A percentile compares a stretch with the other conserved stretches of the same genome.
Evolutionary conservation across 2,888 invertebrate genomes (phyloP).

Genomic region (Phortica magna): DNA sequence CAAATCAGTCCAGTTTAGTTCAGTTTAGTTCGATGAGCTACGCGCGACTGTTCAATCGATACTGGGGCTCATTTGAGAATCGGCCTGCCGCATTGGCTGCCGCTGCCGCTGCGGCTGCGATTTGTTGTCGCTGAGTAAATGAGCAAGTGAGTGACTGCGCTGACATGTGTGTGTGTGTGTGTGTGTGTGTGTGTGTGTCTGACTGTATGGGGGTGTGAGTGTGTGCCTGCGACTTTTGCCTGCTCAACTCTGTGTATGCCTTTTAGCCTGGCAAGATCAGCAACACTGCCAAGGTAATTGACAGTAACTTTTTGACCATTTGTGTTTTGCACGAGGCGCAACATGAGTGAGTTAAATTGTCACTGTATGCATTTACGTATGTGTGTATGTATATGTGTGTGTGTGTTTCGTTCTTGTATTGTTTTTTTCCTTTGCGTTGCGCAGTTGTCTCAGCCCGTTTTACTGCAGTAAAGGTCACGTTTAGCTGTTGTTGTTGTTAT

Average conservation of each 20-base stretch:
- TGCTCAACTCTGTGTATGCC: not conserved
- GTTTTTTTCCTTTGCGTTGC: not conserved
- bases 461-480: not conserved
- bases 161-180: slow-evolving; percentile 10
- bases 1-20: slow-evolving; percentile 32
- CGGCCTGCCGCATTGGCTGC: slow-evolving; percentile 10
- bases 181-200: not conserved
- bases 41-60: slow-evolving; percentile 71
- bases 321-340: too few species aligned
- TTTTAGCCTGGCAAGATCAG: too few species aligned
- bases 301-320: too few species aligned
- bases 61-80: slow-evolving; percentile 46
- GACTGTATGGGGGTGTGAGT: not conserved
- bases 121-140: slow-evolving; percentile 1
- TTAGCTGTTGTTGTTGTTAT: not conserved
- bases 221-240: not conserved
- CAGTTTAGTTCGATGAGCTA: slow-evolving; percentile 56
- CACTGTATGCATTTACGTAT: too few species aligned
- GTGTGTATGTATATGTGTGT: not conserved
- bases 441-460: not conserved
- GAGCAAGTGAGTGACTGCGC: not conserved
- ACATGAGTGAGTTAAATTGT: too few species aligned
- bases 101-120: slow-evolving; percentile 24
- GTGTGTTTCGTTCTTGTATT: too few species aligned
- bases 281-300: too few species aligned